phyloP scores from a whole-genome alignment of 2,797 vertebrate species.

The Oryzias dopingdopingensis region DNA sequence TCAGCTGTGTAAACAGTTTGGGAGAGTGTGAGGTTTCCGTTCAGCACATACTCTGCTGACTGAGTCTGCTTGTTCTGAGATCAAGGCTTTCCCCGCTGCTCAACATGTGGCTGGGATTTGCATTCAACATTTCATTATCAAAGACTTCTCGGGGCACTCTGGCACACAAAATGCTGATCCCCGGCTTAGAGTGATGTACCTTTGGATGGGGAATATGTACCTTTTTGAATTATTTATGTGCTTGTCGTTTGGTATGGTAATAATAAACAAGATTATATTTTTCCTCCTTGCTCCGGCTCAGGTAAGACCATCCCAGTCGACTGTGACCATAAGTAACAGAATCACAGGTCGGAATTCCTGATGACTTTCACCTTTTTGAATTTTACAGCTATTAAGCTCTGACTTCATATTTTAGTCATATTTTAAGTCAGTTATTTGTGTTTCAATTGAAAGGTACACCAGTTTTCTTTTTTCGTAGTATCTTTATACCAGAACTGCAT shows the following conservation, averaged over 20 bases:
- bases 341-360: slow-evolving; percentile 6
- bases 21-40: slow-evolving; percentile 23
- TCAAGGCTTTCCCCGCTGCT: slow-evolving; percentile 46
- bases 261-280: slow-evolving; percentile 36
- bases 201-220: slow-evolving; percentile 58
- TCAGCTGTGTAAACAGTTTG: slow-evolving; percentile 17
- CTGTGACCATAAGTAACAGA: slow-evolving; percentile 17
- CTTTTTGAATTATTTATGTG: slow-evolving; percentile 65
- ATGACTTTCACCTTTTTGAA: too few species aligned
- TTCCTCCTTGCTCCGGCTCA: slow-evolving; percentile 18
- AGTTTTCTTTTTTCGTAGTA: neutral
- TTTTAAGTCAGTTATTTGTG: too few species aligned
- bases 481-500: slow-evolving; percentile 16
- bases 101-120: slow-evolving; percentile 58
- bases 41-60: slow-evolving; percentile 41
- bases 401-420: too few species aligned
- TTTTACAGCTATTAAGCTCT: too few species aligned
- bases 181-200: slow-evolving; percentile 56
- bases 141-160: slow-evolving; percentile 43
- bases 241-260: slow-evolving; percentile 62
- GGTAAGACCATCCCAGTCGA: slow-evolving; percentile 23
- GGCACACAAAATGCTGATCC: slow-evolving; percentile 65
- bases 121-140: slow-evolving; percentile 59
- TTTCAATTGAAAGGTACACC: too few species aligned
- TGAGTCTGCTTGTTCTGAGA: slow-evolving; percentile 53